Percentiles rank a stretch among this genome's conserved stretches.
Evolutionary conservation across 1,140 invertebrate species (phyloP).

Genomic region (Temnothorax curvispinosus): DNA sequence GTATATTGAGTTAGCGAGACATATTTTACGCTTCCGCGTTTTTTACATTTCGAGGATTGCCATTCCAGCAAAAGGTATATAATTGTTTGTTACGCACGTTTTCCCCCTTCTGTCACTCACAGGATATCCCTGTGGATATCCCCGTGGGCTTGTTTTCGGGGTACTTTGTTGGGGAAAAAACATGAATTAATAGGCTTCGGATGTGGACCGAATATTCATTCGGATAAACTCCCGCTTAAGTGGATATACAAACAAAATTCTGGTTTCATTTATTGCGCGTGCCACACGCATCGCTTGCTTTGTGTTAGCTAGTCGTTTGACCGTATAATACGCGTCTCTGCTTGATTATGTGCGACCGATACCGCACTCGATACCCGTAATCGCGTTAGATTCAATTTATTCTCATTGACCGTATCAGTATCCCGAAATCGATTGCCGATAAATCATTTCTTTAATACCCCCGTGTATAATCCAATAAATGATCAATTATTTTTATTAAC

Average conservation of each 20-base stretch:
- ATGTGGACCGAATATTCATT: neutral
- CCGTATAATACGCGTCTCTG: neutral
- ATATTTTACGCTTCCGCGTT: constrained; percentile 2
- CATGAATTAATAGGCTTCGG: constrained; percentile 20
- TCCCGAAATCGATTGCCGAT: neutral
- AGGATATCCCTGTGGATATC: neutral
- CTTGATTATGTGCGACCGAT: constrained; percentile 8
- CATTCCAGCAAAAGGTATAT: neutral
- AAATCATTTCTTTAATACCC: neutral
- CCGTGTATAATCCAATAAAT: neutral
- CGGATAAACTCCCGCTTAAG: constrained; percentile 17
- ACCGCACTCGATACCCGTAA: constrained; percentile 11
- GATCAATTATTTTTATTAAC: neutral
- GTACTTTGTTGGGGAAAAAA: neutral
- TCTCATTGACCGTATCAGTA: neutral
- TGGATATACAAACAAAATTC: constrained; percentile 41
- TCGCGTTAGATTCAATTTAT: constrained; percentile 22
- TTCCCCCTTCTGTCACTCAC: neutral
- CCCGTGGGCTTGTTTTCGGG: neutral
- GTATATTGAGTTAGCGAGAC: too few relatives aligned
- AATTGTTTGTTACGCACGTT: constrained; percentile 20
- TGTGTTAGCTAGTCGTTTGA: neutral
- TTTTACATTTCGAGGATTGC: neutral
- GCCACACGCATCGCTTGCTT: constrained; percentile 13
- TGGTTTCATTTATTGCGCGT: constrained; percentile 2